Percentiles rank a stretch among this genome's conserved stretches.
These are phyloP conservation scores for Hemicentrotus pulcherrimus DNA, from an alignment of 35 echinoderm and acorn worm genomes.

Conservation along the genomic window DNA sequence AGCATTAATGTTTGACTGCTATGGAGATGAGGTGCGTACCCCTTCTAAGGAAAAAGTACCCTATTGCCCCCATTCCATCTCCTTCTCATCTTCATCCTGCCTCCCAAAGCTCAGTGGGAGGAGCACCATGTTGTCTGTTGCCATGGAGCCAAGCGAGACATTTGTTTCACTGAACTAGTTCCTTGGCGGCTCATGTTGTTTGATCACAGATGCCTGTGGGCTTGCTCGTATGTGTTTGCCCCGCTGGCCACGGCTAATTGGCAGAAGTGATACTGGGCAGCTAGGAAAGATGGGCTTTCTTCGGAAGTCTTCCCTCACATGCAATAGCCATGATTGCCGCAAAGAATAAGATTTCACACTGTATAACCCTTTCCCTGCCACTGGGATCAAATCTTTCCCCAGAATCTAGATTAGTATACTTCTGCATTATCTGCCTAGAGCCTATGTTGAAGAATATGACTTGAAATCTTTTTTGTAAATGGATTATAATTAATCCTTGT, in stretches of 20 bases:
- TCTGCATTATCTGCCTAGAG: background rate
- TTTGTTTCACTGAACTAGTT: constrained; percentile 13
- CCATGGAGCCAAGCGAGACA: background rate
- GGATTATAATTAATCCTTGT: no score
- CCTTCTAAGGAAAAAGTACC: background rate
- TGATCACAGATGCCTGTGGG: background rate
- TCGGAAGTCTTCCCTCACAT: background rate
- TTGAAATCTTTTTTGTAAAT: no score
- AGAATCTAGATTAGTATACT: background rate
- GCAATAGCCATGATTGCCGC: background rate
- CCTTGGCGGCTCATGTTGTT: background rate
- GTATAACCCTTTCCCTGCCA: background rate
- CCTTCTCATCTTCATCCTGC: background rate
- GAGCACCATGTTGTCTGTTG: background rate
- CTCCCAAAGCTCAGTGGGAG: background rate
- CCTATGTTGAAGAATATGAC: background rate
- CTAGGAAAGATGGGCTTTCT: background rate
- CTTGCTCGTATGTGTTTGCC: background rate
- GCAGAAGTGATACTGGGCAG: background rate
- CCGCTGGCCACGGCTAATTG: background rate
- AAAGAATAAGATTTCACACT: background rate
- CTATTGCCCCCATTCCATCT: background rate
- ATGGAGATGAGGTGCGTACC: background rate
- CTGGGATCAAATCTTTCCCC: background rate
- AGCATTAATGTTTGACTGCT: background rate